Evolutionary conservation across 2,797 vertebrate species (phyloP).

Genomic region (Pagetopsis macropterus): DNA sequence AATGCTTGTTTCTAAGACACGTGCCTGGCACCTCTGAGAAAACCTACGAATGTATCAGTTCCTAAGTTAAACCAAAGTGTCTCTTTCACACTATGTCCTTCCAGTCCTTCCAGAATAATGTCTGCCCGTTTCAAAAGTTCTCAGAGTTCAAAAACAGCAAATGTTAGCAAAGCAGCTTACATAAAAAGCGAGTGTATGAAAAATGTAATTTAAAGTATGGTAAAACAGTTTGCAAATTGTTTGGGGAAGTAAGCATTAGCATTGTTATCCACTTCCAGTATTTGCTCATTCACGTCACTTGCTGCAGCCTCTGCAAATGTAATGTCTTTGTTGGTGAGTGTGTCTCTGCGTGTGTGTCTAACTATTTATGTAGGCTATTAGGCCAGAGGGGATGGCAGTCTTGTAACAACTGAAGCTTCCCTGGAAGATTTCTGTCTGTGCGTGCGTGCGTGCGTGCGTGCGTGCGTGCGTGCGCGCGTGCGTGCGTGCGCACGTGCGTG

Average conservation of each 20-base stretch:
- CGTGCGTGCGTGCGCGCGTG: too few species aligned
- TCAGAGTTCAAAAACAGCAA: slow-evolving; percentile 7
- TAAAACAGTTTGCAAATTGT: slow-evolving; percentile 32
- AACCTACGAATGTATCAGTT: slow-evolving; percentile 17
- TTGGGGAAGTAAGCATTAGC: slow-evolving; percentile 40
- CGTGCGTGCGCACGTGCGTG: too few species aligned
- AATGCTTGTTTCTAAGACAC: slow-evolving; percentile 18
- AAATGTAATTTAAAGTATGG: slow-evolving; percentile 35
- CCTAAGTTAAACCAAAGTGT: neutral
- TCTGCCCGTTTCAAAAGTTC: slow-evolving; percentile 1
- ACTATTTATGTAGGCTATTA: slow-evolving; percentile 59
- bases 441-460: too few species aligned
- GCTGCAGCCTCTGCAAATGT: slow-evolving; percentile 33
- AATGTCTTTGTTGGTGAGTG: slow-evolving; percentile 45
- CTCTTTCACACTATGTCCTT: neutral
- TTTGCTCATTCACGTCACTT: slow-evolving; percentile 51
- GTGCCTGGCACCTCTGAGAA: slow-evolving; percentile 2
- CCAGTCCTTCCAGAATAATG: slow-evolving; percentile 5
- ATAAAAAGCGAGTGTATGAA: slow-evolving; percentile 35
- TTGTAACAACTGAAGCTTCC: slow-evolving; percentile 58
- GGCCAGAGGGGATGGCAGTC: slow-evolving; percentile 45
- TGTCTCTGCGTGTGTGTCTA: slow-evolving; percentile 34
- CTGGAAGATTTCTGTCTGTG: slow-evolving; percentile 66
- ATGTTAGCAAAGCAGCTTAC: slow-evolving; percentile 26
- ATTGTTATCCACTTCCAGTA: slow-evolving; percentile 37